Evolutionary conservation across 2,888 invertebrate genomes (phyloP).

Genomic region (Lycaena phlaeas): DNA sequence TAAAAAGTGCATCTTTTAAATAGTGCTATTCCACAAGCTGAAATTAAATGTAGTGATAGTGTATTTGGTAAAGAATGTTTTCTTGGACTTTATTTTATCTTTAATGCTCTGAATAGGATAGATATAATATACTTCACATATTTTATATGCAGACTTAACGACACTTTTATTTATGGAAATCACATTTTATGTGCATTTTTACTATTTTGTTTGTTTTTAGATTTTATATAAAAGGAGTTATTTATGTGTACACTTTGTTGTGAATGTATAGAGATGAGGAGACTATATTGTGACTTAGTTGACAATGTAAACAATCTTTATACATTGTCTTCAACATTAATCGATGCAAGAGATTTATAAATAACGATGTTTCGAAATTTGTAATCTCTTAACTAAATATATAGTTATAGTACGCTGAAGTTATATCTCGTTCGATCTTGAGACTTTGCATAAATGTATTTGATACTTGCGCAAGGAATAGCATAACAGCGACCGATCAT

Average conservation of each 20-base stretch:
- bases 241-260: too few relatives aligned
- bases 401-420: too few relatives aligned
- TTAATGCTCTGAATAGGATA: not conserved
- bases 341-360: too few relatives aligned
- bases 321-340: too few relatives aligned
- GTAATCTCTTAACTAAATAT: too few relatives aligned
- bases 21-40: not conserved
- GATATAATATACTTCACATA: not conserved
- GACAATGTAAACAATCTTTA: too few relatives aligned
- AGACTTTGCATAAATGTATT: not conserved
- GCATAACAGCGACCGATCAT: constrained; percentile 61
- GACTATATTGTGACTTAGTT: too few relatives aligned
- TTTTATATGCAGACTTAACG: not conserved
- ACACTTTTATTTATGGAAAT: not conserved
- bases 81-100: not conserved
- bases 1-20: not conserved
- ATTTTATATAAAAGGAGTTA: too few relatives aligned
- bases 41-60: not conserved
- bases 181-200: too few relatives aligned
- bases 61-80: not conserved
- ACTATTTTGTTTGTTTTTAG: too few relatives aligned
- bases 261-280: too few relatives aligned
- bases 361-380: too few relatives aligned
- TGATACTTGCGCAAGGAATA: constrained; percentile 30
- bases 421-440: not conserved